Conservation (phyloP, 2,888 invertebrate species). For the Drosophila fungiperda region DNA sequence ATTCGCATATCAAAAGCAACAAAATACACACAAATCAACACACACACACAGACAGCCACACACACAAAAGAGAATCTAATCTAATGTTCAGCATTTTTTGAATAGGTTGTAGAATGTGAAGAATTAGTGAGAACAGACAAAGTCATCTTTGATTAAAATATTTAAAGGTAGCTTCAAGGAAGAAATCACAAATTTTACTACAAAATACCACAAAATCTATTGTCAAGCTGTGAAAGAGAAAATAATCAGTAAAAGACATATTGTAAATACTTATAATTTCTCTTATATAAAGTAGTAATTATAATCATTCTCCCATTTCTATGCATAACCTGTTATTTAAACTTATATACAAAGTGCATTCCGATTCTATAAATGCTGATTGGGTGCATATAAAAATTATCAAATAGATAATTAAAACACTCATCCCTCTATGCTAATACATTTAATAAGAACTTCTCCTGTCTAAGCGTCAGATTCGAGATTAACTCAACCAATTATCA, state of each 20-base stretch:
- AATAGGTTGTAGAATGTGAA: background rate
- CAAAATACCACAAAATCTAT: background rate
- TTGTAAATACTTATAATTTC: background rate
- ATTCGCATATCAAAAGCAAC: constrained; percentile 72
- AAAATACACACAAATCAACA: constrained; percentile 1
- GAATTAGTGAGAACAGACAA: constrained; percentile 14
- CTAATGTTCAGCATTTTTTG: constrained; percentile 8
- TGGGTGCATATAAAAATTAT: too few species aligned
- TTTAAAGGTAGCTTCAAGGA: constrained; percentile 22
- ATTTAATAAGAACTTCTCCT: too few species aligned
- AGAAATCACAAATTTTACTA: background rate
- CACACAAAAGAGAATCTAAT: constrained; percentile 44
- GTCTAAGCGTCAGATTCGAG: too few species aligned
- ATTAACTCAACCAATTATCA: too few species aligned
- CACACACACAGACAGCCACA: background rate
- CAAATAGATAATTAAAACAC: too few species aligned
- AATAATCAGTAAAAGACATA: background rate
- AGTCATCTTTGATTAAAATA: constrained; percentile 53
- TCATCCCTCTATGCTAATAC: too few species aligned
- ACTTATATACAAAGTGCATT: rapidly evolving
- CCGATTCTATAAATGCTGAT: background rate
- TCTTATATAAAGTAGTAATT: background rate
- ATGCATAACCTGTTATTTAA: background rate
- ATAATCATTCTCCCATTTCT: background rate
- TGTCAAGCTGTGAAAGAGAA: background rate